These are phyloP conservation scores for Gryllus bimaculatus DNA, from an alignment of 1,140 invertebrate genomes.

Conservation along the genomic window DNA sequence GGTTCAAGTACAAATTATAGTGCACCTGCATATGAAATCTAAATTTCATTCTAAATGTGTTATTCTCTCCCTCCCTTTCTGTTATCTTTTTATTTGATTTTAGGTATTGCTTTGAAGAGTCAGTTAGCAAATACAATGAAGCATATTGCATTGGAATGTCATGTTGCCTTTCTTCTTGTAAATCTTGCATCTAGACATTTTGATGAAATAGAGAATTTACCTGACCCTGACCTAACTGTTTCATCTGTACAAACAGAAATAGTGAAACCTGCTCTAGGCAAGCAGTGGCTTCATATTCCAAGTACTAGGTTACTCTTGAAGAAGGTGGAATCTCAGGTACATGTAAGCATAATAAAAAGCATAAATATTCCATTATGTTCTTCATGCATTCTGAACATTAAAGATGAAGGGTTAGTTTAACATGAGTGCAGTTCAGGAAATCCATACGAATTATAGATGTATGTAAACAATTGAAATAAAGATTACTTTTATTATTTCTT, in stretches of 20 bases:
- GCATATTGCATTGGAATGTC: slow-evolving; percentile 40
- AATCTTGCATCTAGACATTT: slow-evolving; percentile 48
- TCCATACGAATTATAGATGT: no score
- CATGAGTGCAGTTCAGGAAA: no score
- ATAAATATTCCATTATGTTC: not conserved
- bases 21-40: no score
- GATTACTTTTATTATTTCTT: no score
- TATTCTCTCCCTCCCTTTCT: no score
- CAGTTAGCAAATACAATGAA: slow-evolving; percentile 43
- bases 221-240: not conserved
- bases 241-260: not conserved
- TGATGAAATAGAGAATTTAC: slow-evolving; percentile 35
- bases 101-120: slow-evolving; percentile 38
- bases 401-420: not conserved
- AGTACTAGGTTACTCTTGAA: slow-evolving; percentile 34
- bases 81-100: slow-evolving; percentile 24
- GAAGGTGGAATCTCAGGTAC: slow-evolving; percentile 25
- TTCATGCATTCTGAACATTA: not conserved
- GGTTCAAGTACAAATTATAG: no score
- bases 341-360: slow-evolving; percentile 27
- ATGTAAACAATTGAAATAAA: no score
- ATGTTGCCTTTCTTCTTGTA: slow-evolving; percentile 43
- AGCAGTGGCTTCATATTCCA: slow-evolving; percentile 35
- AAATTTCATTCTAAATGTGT: no score
- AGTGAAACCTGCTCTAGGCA: slow-evolving; percentile 33